phyloP scores from a whole-genome alignment of 2,888 invertebrate species.

The Agriopis aurantiaria region DNA sequence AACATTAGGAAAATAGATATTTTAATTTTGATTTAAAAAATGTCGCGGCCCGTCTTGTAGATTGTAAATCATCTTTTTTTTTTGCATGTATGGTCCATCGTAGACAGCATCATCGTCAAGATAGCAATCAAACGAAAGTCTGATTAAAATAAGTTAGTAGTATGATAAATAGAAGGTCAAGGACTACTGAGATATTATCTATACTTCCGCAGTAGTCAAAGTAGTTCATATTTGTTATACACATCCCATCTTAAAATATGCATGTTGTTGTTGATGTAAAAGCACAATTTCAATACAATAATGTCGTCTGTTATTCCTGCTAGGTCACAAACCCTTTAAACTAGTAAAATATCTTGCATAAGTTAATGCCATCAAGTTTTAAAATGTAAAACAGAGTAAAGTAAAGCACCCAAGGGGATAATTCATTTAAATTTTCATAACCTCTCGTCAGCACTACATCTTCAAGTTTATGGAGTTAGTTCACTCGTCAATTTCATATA shows the following conservation, averaged over 20 bases:
- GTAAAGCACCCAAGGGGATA: conserved; percentile 8
- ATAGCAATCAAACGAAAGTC: too few relatives aligned
- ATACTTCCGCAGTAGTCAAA: neutral
- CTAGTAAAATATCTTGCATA: conserved; percentile 20
- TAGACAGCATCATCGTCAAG: too few relatives aligned
- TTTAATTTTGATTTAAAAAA: too few relatives aligned
- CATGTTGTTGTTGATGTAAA: neutral
- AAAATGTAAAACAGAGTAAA: conserved; percentile 14
- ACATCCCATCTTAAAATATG: neutral
- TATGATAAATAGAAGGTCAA: too few relatives aligned
- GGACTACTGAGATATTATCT: too few relatives aligned
- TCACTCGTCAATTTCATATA: conserved; percentile 21
- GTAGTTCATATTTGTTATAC: neutral
- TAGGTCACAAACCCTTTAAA: neutral
- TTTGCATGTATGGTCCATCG: too few relatives aligned
- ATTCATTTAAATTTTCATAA: conserved; percentile 24
- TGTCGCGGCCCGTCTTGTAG: too few relatives aligned
- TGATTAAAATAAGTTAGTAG: too few relatives aligned
- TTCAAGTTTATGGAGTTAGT: conserved; percentile 20
- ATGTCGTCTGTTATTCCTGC: neutral
- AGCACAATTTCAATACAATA: neutral
- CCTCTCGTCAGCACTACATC: conserved; percentile 20
- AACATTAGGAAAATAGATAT: too few relatives aligned
- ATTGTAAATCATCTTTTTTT: too few relatives aligned
- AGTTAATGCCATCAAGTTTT: conserved; percentile 12